phyloP scores from a whole-genome alignment of 1,140 invertebrate genomes.

The Melanaphis sacchari region DNA sequence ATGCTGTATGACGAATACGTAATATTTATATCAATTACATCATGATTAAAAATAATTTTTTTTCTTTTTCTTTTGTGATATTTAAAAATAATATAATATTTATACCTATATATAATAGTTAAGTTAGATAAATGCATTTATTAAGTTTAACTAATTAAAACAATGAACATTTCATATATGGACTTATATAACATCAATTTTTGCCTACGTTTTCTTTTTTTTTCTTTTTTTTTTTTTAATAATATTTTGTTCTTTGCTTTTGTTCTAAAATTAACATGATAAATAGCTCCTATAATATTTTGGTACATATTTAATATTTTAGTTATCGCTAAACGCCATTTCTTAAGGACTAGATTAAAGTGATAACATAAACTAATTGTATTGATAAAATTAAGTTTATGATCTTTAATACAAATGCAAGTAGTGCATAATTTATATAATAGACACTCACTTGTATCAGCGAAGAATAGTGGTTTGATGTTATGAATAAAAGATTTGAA shows the following conservation, averaged over 20 bases:
- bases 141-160: not conserved
- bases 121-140: not conserved
- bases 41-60: too few species aligned
- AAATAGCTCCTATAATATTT: not conserved
- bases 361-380: not conserved
- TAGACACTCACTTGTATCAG: not conserved
- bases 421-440: not conserved
- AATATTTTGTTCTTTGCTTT: not conserved
- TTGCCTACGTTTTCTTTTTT: not conserved
- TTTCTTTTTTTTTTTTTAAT: not conserved
- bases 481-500: too few species aligned
- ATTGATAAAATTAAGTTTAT: not conserved
- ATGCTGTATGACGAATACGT: too few species aligned
- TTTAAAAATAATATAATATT: not conserved
- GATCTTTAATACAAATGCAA: not conserved
- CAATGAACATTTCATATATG: too few species aligned
- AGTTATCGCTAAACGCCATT: too few species aligned
- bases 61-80: not conserved
- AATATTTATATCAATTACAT: too few species aligned
- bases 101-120: too few species aligned
- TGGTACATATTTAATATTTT: not conserved
- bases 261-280: not conserved
- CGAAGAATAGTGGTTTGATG: too few species aligned
- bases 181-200: not conserved
- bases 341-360: not conserved